phyloP scores from a whole-genome alignment of 2,797 vertebrate genomes.

The Clarias laeviceps region DNA sequence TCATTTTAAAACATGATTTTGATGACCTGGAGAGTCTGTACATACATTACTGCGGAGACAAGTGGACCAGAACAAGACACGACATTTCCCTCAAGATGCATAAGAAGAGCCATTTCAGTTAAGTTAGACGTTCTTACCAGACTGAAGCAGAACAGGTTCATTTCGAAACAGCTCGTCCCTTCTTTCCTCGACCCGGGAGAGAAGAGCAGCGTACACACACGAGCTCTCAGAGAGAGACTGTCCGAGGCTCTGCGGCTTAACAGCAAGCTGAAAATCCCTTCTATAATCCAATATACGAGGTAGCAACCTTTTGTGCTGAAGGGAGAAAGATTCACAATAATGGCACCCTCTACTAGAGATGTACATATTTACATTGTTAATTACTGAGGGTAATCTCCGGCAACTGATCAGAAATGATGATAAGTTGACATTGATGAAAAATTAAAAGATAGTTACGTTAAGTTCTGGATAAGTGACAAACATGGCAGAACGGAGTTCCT shows the following conservation, averaged over 20 bases:
- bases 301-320: constrained; percentile 4
- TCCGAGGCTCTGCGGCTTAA: constrained; percentile 82
- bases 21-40: no score
- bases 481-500: background rate
- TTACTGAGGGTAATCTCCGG: background rate
- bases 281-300: constrained; percentile 88
- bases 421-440: background rate
- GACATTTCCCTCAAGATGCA: background rate
- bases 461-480: background rate
- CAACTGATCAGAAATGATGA: background rate
- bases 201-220: no score
- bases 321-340: background rate
- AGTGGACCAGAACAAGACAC: background rate
- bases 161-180: constrained; percentile 60
- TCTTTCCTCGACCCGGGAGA: constrained; percentile 9
- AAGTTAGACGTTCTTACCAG: constrained; percentile 79
- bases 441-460: no score
- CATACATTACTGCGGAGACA: background rate
- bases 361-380: background rate
- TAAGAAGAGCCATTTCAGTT: background rate
- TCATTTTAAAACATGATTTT: background rate
- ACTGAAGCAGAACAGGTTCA: constrained; percentile 95
- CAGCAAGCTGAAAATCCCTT: constrained; percentile 84
- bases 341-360: background rate
- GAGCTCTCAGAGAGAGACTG: constrained; percentile 61